Evolutionary conservation across 2,113 vertebrate species (phyloP).

Genomic region (Condylura cristata): DNA sequence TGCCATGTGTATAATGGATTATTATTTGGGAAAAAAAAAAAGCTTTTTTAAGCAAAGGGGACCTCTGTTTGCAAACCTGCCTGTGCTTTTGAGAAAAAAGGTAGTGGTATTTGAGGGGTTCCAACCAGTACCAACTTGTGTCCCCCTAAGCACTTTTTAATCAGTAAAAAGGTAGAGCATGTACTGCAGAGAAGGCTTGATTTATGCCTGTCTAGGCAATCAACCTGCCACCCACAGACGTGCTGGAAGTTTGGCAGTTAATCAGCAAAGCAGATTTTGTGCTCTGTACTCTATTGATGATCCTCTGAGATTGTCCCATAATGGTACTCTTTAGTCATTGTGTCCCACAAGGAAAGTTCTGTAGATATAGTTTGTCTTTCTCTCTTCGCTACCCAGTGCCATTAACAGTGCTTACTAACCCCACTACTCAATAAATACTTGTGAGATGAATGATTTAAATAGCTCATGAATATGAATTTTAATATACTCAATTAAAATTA

Average conservation of each 20-base stretch:
- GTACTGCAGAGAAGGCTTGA: constrained; percentile 56
- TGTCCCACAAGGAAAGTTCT: not conserved
- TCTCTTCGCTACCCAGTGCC: not conserved
- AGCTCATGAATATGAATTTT: not conserved
- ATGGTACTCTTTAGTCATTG: not conserved
- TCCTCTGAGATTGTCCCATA: not conserved
- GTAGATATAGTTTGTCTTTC: not conserved
- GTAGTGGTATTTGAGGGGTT: constrained; percentile 63
- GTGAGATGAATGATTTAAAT: not conserved
- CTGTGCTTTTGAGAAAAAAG: constrained; percentile 46
- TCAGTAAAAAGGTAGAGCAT: constrained; percentile 68
- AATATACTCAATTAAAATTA: constrained; percentile 20
- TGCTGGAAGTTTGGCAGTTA: constrained; percentile 67
- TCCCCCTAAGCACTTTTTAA: constrained; percentile 71
- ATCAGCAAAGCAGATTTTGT: constrained; percentile 64
- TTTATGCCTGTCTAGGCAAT: constrained; percentile 78
- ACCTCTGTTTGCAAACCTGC: constrained; percentile 61
- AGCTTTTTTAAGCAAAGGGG: not conserved
- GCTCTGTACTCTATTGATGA: constrained; percentile 17
- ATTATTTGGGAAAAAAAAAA: not conserved
- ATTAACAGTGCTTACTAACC: not conserved
- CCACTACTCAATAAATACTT: not conserved
- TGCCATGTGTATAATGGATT: not conserved
- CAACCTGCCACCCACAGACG: constrained; percentile 75
- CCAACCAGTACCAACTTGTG: constrained; percentile 72